These are phyloP conservation scores for Zaprionus tsacasi DNA, from an alignment of 1,140 invertebrate genomes.

Conservation along the genomic window DNA sequence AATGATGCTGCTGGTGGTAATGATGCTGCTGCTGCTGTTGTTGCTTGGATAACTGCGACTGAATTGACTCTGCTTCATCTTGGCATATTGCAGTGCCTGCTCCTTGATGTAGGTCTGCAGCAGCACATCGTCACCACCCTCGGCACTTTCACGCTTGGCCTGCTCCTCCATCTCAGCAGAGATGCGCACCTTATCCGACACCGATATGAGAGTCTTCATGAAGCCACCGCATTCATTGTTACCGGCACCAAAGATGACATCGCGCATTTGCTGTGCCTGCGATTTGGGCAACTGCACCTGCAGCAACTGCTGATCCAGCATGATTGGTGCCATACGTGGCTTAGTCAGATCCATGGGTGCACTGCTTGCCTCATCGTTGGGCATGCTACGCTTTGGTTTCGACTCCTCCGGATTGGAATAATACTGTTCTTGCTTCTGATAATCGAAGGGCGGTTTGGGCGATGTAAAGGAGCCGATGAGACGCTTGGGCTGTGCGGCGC, in stretches of 20 bases:
- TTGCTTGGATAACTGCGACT: conserved; percentile 52
- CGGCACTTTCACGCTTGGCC: conserved; percentile 50
- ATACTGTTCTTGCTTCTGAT: conserved; percentile 83
- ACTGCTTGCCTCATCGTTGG: conserved; percentile 66
- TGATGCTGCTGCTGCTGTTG: conserved; percentile 19
- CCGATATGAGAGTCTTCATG: conserved; percentile 80
- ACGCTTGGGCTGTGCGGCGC: conserved; percentile 57
- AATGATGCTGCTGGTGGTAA: neutral
- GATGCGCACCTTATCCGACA: conserved; percentile 81
- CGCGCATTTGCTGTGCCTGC: conserved; percentile 76
- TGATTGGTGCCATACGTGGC: conserved; percentile 43
- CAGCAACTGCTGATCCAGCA: neutral
- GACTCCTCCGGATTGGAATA: conserved; percentile 83
- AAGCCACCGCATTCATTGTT: conserved; percentile 74
- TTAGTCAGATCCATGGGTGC: conserved; percentile 82
- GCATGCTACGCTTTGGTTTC: conserved; percentile 61
- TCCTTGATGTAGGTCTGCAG: conserved; percentile 91
- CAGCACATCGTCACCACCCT: conserved; percentile 83
- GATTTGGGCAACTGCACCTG: conserved; percentile 56
- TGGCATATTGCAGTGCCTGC: conserved; percentile 89
- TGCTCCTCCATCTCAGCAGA: conserved; percentile 69
- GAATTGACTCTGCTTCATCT: conserved; percentile 89
- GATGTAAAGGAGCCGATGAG: conserved; percentile 77
- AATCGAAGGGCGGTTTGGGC: conserved; percentile 82
- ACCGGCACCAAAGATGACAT: conserved; percentile 74